phyloP scores from a whole-genome alignment of 37 sponge, comb jelly and placozoan species.

The Spongilla lacustris region DNA sequence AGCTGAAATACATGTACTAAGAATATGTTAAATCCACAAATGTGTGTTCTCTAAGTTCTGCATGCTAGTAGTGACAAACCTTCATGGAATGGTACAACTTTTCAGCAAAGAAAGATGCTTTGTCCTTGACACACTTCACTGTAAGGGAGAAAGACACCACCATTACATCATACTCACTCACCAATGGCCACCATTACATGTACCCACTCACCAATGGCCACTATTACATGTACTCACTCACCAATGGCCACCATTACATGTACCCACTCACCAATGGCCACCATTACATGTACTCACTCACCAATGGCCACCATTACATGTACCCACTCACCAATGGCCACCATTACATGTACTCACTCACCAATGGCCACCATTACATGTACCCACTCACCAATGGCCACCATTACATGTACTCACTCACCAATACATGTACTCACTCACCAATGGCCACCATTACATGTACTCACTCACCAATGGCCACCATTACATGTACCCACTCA shows the following conservation, averaged over 20 bases:
- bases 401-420: too few species aligned
- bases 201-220: too few species aligned
- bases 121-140: constrained; percentile 84
- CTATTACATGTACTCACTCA: too few species aligned
- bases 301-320: constrained; percentile 82
- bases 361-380: constrained; percentile 82
- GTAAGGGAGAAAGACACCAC: background rate
- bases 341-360: background rate
- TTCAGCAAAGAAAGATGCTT: constrained; percentile 80
- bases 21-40: too few species aligned
- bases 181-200: background rate
- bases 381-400: background rate
- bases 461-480: background rate
- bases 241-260: too few species aligned
- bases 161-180: background rate
- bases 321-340: background rate
- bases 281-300: background rate
- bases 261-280: background rate
- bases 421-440: background rate
- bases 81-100: constrained; percentile 88
- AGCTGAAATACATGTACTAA: too few species aligned
- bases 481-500: background rate
- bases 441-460: constrained; percentile 82
- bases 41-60: too few species aligned
- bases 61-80: too few species aligned